These are phyloP conservation scores for Darwinula stevensoni DNA, from an alignment of 2,888 invertebrate genomes.

Conservation along the genomic window DNA sequence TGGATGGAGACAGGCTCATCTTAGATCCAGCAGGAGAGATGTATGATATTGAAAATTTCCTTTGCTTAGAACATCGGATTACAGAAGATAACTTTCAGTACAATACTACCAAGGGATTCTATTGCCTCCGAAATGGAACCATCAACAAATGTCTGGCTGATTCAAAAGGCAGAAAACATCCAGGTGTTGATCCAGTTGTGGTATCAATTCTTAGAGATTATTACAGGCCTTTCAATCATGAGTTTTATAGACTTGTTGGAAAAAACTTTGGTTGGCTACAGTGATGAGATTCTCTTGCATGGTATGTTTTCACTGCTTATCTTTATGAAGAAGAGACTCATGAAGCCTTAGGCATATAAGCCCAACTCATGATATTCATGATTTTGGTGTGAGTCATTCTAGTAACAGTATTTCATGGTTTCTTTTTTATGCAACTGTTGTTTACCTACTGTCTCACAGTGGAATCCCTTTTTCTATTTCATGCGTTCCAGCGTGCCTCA, in stretches of 20 bases:
- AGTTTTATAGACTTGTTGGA: constrained; percentile 71
- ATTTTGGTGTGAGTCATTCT: too few species aligned
- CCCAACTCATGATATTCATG: too few species aligned
- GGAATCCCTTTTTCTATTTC: too few species aligned
- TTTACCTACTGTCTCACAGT: too few species aligned
- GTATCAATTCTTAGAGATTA: constrained; percentile 49
- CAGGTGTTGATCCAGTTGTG: constrained; percentile 45
- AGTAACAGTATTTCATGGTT: too few species aligned
- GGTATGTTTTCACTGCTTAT: too few species aligned
- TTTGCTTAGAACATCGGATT: constrained; percentile 36
- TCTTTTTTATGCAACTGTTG: too few species aligned
- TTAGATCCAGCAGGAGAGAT: constrained; percentile 66
- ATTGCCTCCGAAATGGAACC: constrained; percentile 28
- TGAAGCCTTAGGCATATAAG: too few species aligned
- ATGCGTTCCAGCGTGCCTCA: too few species aligned
- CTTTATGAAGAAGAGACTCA: too few species aligned
- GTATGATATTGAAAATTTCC: constrained; percentile 54
- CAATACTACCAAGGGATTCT: constrained; percentile 88
- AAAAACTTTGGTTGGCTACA: constrained; percentile 69
- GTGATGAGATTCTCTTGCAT: too few species aligned
- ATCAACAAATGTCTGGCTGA: constrained; percentile 57
- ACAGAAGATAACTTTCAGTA: constrained; percentile 74
- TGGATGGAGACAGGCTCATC: constrained; percentile 74
- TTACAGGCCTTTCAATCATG: constrained; percentile 68
- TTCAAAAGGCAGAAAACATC: constrained; percentile 59